These are phyloP conservation scores for Merluccius polli DNA, from an alignment of 2,797 vertebrate genomes.

Conservation along the genomic window DNA sequence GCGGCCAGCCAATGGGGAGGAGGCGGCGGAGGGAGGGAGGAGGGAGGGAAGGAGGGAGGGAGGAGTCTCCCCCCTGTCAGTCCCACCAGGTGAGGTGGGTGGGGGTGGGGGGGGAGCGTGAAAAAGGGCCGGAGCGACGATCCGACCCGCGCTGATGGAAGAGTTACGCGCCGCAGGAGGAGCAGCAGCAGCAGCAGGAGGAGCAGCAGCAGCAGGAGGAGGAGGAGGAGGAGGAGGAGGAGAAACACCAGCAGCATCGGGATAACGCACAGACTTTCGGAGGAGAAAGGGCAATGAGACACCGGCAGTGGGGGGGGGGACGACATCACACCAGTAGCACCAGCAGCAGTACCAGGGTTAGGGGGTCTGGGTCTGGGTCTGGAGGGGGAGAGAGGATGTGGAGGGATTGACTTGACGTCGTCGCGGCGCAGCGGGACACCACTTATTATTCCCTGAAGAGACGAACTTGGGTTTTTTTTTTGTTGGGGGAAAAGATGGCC, in stretches of 20 bases:
- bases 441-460: background rate
- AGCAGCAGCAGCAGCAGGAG: slow-evolving; percentile 60
- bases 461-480: background rate
- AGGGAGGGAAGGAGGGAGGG: too few species aligned
- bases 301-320: slow-evolving; percentile 33
- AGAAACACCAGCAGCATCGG: slow-evolving; percentile 59
- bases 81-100: slow-evolving; percentile 64
- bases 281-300: slow-evolving; percentile 59
- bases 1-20: slow-evolving; percentile 65
- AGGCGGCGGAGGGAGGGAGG: slow-evolving; percentile 30
- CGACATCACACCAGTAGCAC: too few species aligned
- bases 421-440: background rate
- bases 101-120: slow-evolving; percentile 73
- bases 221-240: slow-evolving; percentile 63
- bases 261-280: slow-evolving; percentile 53
- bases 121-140: slow-evolving; percentile 71
- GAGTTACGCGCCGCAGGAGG: slow-evolving; percentile 60
- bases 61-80: slow-evolving; percentile 77
- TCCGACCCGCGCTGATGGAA: slow-evolving; percentile 59
- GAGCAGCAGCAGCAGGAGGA: too few species aligned
- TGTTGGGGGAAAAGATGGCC: slow-evolving; percentile 74
- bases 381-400: slow-evolving; percentile 53
- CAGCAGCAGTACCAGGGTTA: slow-evolving; percentile 32
- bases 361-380: too few species aligned
- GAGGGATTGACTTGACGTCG: slow-evolving; percentile 50